Evolutionary conservation across 2,797 vertebrate genomes (phyloP).

Genomic region (Phataginus tetradactyla): DNA sequence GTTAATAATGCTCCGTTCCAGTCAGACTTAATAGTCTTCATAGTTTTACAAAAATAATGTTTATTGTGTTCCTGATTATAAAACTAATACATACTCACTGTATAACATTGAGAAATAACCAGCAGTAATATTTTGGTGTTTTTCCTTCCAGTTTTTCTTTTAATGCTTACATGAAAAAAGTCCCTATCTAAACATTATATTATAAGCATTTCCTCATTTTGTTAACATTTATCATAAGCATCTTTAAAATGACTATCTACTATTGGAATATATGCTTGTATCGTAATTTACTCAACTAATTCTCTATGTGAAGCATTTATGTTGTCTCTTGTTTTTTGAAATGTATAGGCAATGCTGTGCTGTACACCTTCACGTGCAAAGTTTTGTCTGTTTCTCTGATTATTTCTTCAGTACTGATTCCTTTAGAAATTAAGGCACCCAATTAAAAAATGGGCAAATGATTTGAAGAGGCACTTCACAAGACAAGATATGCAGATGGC

Average conservation of each 20-base stretch:
- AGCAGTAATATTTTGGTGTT: neutral
- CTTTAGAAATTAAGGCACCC: neutral
- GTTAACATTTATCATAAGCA: conserved; percentile 18
- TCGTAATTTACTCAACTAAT: neutral
- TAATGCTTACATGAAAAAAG: conserved; percentile 7
- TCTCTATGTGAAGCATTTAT: neutral
- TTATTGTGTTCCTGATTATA: conserved; percentile 45
- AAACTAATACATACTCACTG: neutral
- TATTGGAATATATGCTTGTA: neutral
- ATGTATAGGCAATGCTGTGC: neutral
- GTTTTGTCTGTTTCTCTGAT: neutral
- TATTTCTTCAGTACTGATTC: neutral
- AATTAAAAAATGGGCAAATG: neutral
- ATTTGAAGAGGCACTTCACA: neutral
- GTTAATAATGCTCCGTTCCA: conserved; percentile 39
- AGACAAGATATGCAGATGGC: neutral
- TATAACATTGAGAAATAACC: conserved; percentile 38
- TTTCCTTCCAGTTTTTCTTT: neutral
- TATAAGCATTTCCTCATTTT: neutral
- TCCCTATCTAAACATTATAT: neutral
- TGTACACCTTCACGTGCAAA: neutral
- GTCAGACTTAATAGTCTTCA: conserved; percentile 37
- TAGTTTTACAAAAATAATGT: neutral
- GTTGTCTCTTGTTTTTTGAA: neutral
- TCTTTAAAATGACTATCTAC: neutral